These are phyloP conservation scores for Nephila pilipes DNA, from an alignment of 1,140 invertebrate genomes.

Conservation along the genomic window DNA sequence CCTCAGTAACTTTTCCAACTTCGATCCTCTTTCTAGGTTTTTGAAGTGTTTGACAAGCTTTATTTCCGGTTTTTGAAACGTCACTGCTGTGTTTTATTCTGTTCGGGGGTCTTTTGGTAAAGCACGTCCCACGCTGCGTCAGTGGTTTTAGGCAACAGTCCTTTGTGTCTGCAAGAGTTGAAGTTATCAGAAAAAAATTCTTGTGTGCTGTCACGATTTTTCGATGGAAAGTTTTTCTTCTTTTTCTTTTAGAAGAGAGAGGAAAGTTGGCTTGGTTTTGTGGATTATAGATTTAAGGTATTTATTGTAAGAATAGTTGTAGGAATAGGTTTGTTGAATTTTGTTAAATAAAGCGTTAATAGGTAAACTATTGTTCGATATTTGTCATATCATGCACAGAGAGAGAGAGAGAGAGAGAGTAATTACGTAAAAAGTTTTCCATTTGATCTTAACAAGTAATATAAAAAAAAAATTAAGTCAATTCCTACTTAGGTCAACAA, in stretches of 20 bases:
- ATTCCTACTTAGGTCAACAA: too few relatives aligned
- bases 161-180: neutral
- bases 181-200: neutral
- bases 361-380: too few relatives aligned
- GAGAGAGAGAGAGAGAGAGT: too few relatives aligned
- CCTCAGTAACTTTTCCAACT: conserved; percentile 35
- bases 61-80: conserved; percentile 60
- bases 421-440: too few relatives aligned
- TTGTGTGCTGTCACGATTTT: neutral
- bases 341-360: too few relatives aligned
- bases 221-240: neutral
- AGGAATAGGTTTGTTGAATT: too few relatives aligned
- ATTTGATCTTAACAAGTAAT: too few relatives aligned
- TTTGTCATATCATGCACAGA: too few relatives aligned
- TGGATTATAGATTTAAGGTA: too few relatives aligned
- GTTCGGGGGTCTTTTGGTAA: neutral
- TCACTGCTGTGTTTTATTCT: conserved; percentile 17
- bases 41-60: conserved; percentile 71
- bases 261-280: too few relatives aligned
- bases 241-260: neutral
- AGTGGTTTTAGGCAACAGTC: conserved; percentile 4
- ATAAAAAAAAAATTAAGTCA: too few relatives aligned
- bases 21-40: neutral
- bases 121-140: neutral
- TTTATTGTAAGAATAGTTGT: too few relatives aligned